Base-by-base conservation (phyloP, 2,797 vertebrate species). In the Tragopan temminckii region DNA sequence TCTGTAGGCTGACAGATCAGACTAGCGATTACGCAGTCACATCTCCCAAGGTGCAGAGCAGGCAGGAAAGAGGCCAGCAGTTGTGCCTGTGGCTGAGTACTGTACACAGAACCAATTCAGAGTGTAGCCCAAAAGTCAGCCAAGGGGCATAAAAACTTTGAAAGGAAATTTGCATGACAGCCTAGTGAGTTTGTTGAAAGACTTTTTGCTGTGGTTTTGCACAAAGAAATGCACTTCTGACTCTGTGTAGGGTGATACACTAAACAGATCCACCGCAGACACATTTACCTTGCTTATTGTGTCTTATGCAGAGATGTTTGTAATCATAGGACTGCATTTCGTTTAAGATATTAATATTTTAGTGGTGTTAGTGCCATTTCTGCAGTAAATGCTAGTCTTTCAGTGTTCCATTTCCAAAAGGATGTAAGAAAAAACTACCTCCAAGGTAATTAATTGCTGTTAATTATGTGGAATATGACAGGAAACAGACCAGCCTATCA, bases 11-110 rank as follows among this genome's bases (percentile, higher is more conserved):
- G 12, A n/a, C 29, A 1, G 16, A 35, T 45, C 0, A 1, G 19
- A n/a, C 6, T 3, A 46, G 23, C 67, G 24, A 15, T 16, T 29
- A 8, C 7, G 0, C 0, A 0, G 5, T 40, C 40, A 31, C 20
- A 21, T 42, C 29, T 64, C 15, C 19, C 36, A n/a, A 23, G 29
- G 40, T 19, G 16, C 53, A 48, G 13, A 61, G 33, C 9, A 20
- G 25, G 33, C 18, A 20, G 33, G 55, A 23, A 25, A 38, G 14
- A 12, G 20, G 43, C 14, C 43, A 15, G 42, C 45, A 27, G 33
- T 16, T 35, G 33, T 35, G 19, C 18, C 13, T 35, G 24, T 35
- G 15, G 25, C 25, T 59, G 33, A 29, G n/a, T n/a, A 48, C 10
- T 31, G 25, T 16, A 11, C 23, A 38, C 57, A 36, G 33, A 46